Conservation (phyloP, 2,888 invertebrate species). For the Noctua pronuba region DNA sequence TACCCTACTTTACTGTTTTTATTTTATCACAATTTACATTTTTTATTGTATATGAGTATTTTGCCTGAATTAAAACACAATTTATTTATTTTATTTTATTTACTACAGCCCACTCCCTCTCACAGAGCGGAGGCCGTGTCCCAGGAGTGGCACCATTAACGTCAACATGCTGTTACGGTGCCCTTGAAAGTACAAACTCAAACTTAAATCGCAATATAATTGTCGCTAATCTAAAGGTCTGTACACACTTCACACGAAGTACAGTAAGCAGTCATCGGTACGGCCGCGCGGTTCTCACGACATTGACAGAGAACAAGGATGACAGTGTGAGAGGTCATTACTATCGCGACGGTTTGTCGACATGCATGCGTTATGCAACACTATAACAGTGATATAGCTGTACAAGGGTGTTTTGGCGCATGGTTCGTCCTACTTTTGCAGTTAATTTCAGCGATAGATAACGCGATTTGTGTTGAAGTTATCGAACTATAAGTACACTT, state of each 20-base stretch:
- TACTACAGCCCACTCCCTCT: neutral
- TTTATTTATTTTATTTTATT: no score
- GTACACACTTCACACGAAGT: constrained; percentile 33
- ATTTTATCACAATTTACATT: no score
- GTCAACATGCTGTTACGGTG: neutral
- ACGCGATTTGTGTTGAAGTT: no score
- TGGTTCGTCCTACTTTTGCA: neutral
- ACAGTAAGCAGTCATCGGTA: neutral
- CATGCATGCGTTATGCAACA: neutral
- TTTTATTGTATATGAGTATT: no score
- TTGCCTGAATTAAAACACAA: no score
- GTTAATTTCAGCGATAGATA: no score
- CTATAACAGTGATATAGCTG: neutral
- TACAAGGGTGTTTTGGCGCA: neutral
- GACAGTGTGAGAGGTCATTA: constrained; percentile 29
- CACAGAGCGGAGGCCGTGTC: neutral
- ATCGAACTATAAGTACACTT: no score
- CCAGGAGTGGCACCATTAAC: neutral
- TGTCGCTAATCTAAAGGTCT: constrained; percentile 19
- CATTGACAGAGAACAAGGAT: constrained; percentile 28
- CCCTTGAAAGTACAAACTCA: neutral
- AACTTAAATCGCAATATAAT: neutral
- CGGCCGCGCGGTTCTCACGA: constrained; percentile 25
- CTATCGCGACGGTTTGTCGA: neutral
- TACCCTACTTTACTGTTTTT: no score